Conservation (phyloP, 2,888 invertebrate genomes). For the Agriotes lineatus region DNA sequence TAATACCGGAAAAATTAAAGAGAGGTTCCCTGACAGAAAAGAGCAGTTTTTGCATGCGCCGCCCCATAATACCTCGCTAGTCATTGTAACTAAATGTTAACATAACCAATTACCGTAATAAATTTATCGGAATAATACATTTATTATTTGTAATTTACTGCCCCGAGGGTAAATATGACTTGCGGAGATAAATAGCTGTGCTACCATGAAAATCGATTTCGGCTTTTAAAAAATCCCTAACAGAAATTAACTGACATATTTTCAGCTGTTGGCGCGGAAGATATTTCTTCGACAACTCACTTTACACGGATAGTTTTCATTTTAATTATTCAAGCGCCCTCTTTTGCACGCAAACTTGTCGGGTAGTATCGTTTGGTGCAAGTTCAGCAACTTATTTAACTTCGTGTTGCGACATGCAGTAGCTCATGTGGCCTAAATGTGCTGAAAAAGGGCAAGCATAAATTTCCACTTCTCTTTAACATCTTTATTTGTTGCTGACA, state of each 20-base stretch:
- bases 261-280: background rate
- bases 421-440: too few relatives aligned
- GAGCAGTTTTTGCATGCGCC: too few relatives aligned
- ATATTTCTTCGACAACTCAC: background rate
- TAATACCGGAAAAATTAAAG: too few relatives aligned
- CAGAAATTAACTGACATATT: too few relatives aligned
- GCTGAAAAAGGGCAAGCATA: too few relatives aligned
- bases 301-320: background rate
- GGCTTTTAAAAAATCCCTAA: conserved; percentile 14
- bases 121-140: conserved; percentile 51
- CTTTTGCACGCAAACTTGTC: conserved; percentile 1
- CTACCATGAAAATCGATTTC: conserved; percentile 47
- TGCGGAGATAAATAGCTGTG: conserved; percentile 51
- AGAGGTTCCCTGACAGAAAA: too few relatives aligned
- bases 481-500: too few relatives aligned
- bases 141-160: conserved; percentile 53
- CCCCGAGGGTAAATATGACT: conserved; percentile 52
- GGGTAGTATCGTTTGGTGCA: background rate
- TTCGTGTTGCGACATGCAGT: conserved; percentile 9
- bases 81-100: conserved; percentile 15
- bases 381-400: conserved; percentile 8
- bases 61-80: background rate
- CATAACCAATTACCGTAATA: conserved; percentile 30
- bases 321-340: conserved; percentile 7
- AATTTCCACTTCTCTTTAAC: too few relatives aligned